A percentile compares a stretch with the other conserved stretches of the same genome.
phyloP scores from a whole-genome alignment of 2,113 vertebrate genomes.

The Burhinus oedicnemus region DNA sequence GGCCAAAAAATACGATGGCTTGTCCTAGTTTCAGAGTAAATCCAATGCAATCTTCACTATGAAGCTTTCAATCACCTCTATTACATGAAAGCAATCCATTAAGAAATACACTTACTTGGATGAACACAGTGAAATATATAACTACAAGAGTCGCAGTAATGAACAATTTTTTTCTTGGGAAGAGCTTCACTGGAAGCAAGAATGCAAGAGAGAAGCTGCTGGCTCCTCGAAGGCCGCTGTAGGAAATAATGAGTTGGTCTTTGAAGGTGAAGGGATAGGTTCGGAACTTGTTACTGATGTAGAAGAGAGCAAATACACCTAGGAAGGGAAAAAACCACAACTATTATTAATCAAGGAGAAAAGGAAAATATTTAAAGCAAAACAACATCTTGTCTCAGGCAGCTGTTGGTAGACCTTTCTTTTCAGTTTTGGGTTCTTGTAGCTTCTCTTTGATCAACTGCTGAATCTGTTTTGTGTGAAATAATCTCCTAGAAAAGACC shows the following conservation, averaged over 20 bases:
- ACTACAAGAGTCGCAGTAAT: slow-evolving; percentile 89
- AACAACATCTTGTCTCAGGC: background rate
- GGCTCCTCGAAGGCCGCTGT: slow-evolving; percentile 93
- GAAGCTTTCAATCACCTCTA: background rate
- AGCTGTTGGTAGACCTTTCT: background rate
- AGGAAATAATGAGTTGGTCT: slow-evolving; percentile 93
- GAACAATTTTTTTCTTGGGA: slow-evolving; percentile 88
- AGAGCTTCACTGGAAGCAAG: slow-evolving; percentile 86
- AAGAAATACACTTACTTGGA: slow-evolving; percentile 83
- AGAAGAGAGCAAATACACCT: slow-evolving; percentile 93
- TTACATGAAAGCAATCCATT: background rate
- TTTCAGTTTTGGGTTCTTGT: background rate
- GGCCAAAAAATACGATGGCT: background rate
- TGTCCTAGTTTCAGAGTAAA: background rate
- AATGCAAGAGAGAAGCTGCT: slow-evolving; percentile 94
- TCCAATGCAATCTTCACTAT: background rate
- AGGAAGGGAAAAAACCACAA: background rate
- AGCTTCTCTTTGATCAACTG: background rate
- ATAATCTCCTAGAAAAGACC: background rate
- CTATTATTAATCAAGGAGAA: background rate
- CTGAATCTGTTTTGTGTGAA: background rate
- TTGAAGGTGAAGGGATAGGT: slow-evolving; percentile 92
- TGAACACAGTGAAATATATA: slow-evolving; percentile 94
- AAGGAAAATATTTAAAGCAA: background rate
- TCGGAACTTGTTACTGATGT: slow-evolving; percentile 93